These are phyloP conservation scores for Melanotaenia duboulayi DNA, from an alignment of 2,113 vertebrate species.

Conservation along the genomic window DNA sequence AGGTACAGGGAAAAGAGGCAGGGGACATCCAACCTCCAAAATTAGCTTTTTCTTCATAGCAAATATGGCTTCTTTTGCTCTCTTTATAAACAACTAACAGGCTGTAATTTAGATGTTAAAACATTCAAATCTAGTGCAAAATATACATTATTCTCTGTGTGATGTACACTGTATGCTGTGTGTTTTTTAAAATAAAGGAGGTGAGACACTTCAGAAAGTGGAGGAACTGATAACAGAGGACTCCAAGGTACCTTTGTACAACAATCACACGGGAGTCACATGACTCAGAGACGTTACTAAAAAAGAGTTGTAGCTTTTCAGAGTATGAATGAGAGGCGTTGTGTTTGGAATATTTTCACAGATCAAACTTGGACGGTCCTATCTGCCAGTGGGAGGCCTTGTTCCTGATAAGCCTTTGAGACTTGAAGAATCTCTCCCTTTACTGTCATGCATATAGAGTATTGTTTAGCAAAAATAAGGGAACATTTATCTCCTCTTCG, in stretches of 20 bases:
- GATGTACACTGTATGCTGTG: background rate
- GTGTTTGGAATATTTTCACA: slow-evolving; percentile 21
- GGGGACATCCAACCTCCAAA: slow-evolving; percentile 54
- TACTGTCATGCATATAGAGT: slow-evolving; percentile 23
- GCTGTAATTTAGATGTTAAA: slow-evolving; percentile 24
- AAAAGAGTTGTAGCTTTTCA: slow-evolving; percentile 16
- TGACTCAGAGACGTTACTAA: slow-evolving; percentile 15
- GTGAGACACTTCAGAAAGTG: slow-evolving; percentile 14
- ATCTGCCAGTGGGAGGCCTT: slow-evolving; percentile 38
- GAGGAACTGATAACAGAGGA: slow-evolving; percentile 5
- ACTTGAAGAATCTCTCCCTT: slow-evolving; percentile 26
- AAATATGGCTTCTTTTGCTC: background rate
- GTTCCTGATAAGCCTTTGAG: slow-evolving; percentile 13
- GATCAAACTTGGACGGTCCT: slow-evolving; percentile 29
- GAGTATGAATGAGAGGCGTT: background rate
- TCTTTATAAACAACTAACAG: background rate
- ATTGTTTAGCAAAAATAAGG: slow-evolving; percentile 46
- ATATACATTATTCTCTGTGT: slow-evolving; percentile 14
- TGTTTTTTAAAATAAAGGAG: background rate
- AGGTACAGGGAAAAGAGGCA: slow-evolving; percentile 34
- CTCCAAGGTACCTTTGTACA: slow-evolving; percentile 45
- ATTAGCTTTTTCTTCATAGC: slow-evolving; percentile 40
- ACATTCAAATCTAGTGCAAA: background rate
- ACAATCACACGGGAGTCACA: slow-evolving; percentile 11
- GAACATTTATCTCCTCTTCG: slow-evolving; percentile 41